Percentiles rank a stretch among this genome's conserved stretches.
These are phyloP conservation scores for Vollenhovia emeryi DNA, from an alignment of 1,140 invertebrate species.

Conservation along the genomic window DNA sequence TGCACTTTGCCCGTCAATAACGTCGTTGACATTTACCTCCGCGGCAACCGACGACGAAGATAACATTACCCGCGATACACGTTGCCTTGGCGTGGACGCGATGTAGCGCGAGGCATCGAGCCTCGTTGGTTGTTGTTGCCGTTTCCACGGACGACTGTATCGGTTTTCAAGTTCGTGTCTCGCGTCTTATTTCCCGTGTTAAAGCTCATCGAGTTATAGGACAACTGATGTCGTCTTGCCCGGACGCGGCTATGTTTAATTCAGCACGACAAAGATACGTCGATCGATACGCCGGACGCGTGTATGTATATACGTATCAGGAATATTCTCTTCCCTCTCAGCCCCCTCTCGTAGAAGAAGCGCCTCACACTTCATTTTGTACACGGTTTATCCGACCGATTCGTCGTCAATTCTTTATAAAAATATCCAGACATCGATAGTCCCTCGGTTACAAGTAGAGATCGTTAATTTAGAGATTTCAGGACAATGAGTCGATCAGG, in stretches of 20 bases:
- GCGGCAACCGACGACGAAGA: not conserved
- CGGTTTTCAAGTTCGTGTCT: slow-evolving; percentile 33
- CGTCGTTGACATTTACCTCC: slow-evolving; percentile 37
- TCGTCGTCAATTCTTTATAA: not conserved
- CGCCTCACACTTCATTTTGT: not conserved
- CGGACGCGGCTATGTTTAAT: slow-evolving; percentile 49
- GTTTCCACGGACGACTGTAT: slow-evolving; percentile 26
- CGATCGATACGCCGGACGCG: slow-evolving; percentile 34
- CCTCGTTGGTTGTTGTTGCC: not conserved
- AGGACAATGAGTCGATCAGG: not conserved
- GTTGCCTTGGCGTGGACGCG: not conserved
- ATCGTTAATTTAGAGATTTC: not conserved
- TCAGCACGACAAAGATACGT: slow-evolving; percentile 49
- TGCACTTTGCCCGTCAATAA: slow-evolving; percentile 48
- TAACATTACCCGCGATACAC: slow-evolving; percentile 30
- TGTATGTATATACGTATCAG: not conserved
- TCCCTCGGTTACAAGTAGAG: not conserved
- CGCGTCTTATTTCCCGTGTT: slow-evolving; percentile 37
- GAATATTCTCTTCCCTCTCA: not conserved
- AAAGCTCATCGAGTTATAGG: slow-evolving; percentile 56
- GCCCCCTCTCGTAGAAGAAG: not conserved
- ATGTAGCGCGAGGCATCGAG: not conserved
- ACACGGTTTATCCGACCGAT: not conserved
- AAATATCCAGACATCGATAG: not conserved
- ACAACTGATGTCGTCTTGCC: slow-evolving; percentile 7